Conservation (phyloP, 2,113 vertebrate species). For the Struthio camelus region DNA sequence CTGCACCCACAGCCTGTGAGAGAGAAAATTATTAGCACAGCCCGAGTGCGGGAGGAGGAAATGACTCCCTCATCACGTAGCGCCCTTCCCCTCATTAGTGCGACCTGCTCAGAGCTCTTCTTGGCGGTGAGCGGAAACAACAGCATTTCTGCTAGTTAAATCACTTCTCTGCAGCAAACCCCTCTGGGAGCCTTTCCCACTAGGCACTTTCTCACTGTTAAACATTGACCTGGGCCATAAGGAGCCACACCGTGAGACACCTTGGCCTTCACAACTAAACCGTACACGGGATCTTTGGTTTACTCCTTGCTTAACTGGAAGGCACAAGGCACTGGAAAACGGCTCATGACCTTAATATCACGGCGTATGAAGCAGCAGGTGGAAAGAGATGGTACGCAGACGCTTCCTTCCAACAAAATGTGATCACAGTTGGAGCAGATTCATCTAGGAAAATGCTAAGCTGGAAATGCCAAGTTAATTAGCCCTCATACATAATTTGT, state of each 20-base stretch:
- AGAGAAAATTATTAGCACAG: neutral
- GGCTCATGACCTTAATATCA: neutral
- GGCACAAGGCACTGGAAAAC: neutral
- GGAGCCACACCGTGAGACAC: neutral
- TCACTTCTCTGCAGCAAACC: neutral
- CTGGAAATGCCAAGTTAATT: conserved; percentile 65
- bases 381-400: neutral
- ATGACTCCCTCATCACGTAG: neutral
- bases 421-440: conserved; percentile 7
- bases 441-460: conserved; percentile 14
- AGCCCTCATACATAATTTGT: neutral
- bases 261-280: neutral
- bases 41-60: neutral
- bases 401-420: neutral
- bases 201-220: neutral
- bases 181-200: neutral
- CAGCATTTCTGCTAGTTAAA: neutral
- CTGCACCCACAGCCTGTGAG: neutral
- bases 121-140: neutral
- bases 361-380: neutral
- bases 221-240: neutral
- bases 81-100: neutral
- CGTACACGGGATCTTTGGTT: neutral
- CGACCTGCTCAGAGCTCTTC: neutral
- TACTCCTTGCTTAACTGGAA: neutral